Base-by-base conservation (phyloP, 2,888 invertebrate genomes). In the Drosophila melanosoma region DNA sequence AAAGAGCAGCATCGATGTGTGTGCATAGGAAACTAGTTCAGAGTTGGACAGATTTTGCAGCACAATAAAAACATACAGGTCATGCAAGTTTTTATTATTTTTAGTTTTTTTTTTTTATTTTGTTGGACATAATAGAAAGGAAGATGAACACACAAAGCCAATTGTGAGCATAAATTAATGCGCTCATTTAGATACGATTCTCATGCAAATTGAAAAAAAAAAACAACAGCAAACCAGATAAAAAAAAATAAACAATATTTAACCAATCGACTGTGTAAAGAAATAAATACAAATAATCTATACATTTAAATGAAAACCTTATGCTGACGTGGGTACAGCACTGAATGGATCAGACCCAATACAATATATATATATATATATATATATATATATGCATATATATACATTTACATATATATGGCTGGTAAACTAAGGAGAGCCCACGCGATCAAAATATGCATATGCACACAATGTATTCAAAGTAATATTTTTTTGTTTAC, bases 181-280 rank as follows among this genome's bases (percentile, higher is more conserved):
- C 89, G 80, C 84, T 83, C 73, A 81, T 90, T 87, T 90, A 79
- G 90, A 89, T 77, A 74, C 90, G 88, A 87, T 87, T 87, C 87
- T 89, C 86, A 87, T 87, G 90, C 90, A 87, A 87, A 87, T 90
- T 80, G 59, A 76, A 81, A 65, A 74, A 74, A 81, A 42, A 65
- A 65, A 53, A 11, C 32, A 6, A 23, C 42, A 63, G 45, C 26
- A 32, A 59, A 67, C 32, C 70, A 69, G 51, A 23, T 48, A 49
- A 65, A 76, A 53, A 49, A 65, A 76, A 53, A 75, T 63, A 77
- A 80, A 74, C 72, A 78, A 74, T 79, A 62, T 81, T 61, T 59
- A 75, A 60, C 70, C 73, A 76, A 69, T 65, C 65, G 72, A 64
- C 54, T 82, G 61, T 72, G 74, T 70, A 82, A 72, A 79, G 70